Conservation (phyloP, 1,140 invertebrate species). For the Drosophila nigromelanica region DNA sequence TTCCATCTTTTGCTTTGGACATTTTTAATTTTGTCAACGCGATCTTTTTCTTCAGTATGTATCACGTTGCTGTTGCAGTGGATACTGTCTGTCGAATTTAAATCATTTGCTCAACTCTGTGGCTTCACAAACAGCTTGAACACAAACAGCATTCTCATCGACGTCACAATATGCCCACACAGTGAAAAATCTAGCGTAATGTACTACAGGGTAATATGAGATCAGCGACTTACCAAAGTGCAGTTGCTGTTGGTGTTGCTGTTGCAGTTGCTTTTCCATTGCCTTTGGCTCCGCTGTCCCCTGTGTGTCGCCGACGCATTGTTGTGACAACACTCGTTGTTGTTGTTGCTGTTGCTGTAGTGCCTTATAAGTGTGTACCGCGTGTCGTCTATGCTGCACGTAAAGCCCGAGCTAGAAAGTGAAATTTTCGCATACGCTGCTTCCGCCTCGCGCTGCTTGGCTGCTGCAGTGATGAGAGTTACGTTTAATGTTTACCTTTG, state of each 20-base stretch:
- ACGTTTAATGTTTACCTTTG: constrained; percentile 74
- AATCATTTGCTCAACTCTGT: constrained; percentile 49
- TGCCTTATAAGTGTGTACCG: constrained; percentile 9
- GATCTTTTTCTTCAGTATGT: no score
- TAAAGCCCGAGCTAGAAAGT: constrained; percentile 55
- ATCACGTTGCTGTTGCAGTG: constrained; percentile 34
- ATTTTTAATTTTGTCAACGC: constrained; percentile 10
- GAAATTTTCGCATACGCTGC: constrained; percentile 68
- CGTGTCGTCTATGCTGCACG: constrained; percentile 46
- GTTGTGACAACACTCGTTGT: constrained; percentile 45
- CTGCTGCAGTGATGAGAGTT: constrained; percentile 47
- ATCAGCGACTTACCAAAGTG: constrained; percentile 37
- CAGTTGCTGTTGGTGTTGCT: constrained; percentile 22
- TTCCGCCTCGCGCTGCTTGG: constrained; percentile 56
- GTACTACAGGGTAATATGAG: constrained; percentile 13
- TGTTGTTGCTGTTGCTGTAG: constrained; percentile 8
- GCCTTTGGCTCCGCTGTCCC: constrained; percentile 3
- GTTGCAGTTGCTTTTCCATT: constrained; percentile 19
- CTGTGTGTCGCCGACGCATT: constrained; percentile 49
- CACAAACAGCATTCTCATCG: constrained; percentile 9
- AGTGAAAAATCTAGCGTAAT: not conserved
- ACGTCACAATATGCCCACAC: constrained; percentile 55
- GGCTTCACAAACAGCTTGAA: constrained; percentile 25
- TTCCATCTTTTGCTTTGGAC: no score
- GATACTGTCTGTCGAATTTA: constrained; percentile 54